Base-by-base conservation (phyloP, 92 coral and sea anemone species). In the Zoanthus sansibaricus region DNA sequence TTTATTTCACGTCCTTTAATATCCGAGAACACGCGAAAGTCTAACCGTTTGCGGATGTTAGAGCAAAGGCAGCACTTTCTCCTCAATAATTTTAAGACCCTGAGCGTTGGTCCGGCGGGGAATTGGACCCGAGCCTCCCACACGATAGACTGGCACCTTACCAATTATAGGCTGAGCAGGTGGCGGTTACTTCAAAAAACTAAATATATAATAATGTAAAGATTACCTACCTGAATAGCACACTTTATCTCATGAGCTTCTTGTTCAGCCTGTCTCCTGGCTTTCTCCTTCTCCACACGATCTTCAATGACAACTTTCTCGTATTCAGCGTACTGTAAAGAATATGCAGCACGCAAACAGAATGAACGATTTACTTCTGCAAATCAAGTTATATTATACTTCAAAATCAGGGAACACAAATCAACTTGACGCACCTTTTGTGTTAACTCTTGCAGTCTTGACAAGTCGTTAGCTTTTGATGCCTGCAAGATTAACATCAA, bases 291-390 rank as follows among this genome's bases (percentile, higher is more conserved):
- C 44, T 94, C 97, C 14, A 97, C 98, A 13, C 99, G 95, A 48
- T 97, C 97, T 71, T 97, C 99, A 37, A 97, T 97, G n/a, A 97
- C 99, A 87, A 97, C 99, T 75, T 97, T 97, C 85, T 97, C 99
- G 71, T 97, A 97, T 77, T 97, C 99, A 12, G 99, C 91, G 80
- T 97, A 97, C 99, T 97, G 89, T 62, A 75, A n/a, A 56, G 49
- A 37, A 44, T 67, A 88, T 21, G 18, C 12, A 37, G 51, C 16
- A 30, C 5, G 72, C 1, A 58, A 58, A 58, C 3, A 59, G 17
- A 13, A 17, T 6, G 66, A 59, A 11, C 18, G 6, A 13, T 59
- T 49, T 5, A 7, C 10, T 49, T 49, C 10, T 49, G 55, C 12
- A 7, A 49, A 49, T 49, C 4, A 49, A 49, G 12, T 49, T 9